Evolutionary conservation across 2,888 invertebrate species (phyloP), one percentile per base, ranked within the genome.

Genomic region (Torymus auratus): DNA sequence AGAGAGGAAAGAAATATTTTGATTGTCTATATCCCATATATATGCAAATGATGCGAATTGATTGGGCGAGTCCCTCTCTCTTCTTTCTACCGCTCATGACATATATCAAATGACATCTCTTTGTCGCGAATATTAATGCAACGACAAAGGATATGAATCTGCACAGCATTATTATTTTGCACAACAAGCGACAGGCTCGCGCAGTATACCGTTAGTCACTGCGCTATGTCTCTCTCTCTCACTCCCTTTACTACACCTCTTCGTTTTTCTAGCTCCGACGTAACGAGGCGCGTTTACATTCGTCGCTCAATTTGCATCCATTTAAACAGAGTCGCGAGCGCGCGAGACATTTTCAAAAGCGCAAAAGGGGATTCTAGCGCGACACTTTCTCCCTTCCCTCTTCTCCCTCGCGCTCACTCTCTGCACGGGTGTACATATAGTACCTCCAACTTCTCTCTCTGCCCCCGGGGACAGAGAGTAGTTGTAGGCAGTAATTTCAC

Each of bases 201-300:
- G 41, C 41, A 7, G 41, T 41, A 41, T 10, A 41, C 41, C 41
- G 41, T 41, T 41, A 41, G 7, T 41, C 41, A 41, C 1, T 41
- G 5, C 41, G 41, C 41, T 41, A 7, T 41, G 5, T 28, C 28
- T 28, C 7, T 41, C 41, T 41, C 41, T 41, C 7, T 41, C 3
- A 10, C 74, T 67, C 17, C n/a, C 13, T 60, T 20, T 13, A 14
- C 20, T 17, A 2, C 41, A 65, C 41, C n/a, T 7, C 52, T 13
- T 61, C 70, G 64, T 71, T 68, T 71, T 80, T 80, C 71, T 60
- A 76, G 61, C 23, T 28, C 55, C 41, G 20, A 23, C 53, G 73
- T 72, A 71, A 79, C 82, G 83, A 74, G 74, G 14, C 71, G 76
- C 67, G 74, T 70, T 77, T 83, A 82, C 74, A 71, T 67, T 81